phyloP scores from a whole-genome alignment of 1,140 invertebrate species.

The Drosophila trapezifrons region DNA sequence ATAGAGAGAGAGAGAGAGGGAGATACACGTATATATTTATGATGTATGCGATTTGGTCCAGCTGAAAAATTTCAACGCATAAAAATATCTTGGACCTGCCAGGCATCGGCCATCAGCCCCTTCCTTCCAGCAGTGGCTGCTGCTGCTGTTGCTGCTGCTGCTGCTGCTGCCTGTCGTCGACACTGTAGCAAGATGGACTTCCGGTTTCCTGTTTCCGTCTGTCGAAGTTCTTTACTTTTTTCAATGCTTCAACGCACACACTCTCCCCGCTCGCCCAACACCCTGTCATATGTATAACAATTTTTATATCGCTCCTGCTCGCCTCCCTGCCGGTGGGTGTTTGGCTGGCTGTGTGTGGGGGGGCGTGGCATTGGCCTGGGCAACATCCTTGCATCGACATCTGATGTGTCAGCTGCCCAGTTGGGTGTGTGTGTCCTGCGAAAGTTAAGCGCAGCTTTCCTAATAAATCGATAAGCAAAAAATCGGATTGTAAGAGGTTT shows the following conservation, averaged over 20 bases:
- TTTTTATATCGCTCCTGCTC: constrained; percentile 73
- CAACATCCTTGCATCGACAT: constrained; percentile 63
- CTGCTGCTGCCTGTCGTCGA: constrained; percentile 70
- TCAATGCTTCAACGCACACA: constrained; percentile 71
- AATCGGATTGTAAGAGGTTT: constrained; percentile 8
- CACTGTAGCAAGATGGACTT: constrained; percentile 84
- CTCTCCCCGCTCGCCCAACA: constrained; percentile 26
- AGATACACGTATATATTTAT: constrained; percentile 34
- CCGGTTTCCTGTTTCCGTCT: constrained; percentile 84
- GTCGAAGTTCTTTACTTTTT: constrained; percentile 84
- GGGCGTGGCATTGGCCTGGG: constrained; percentile 60
- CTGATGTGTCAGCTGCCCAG: constrained; percentile 70
- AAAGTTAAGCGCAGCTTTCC: constrained; percentile 66
- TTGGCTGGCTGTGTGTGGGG: constrained; percentile 31
- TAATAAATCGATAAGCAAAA: constrained; percentile 73
- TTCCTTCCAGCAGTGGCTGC: neutral
- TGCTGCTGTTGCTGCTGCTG: constrained; percentile 4
- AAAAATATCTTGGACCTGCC: constrained; percentile 78
- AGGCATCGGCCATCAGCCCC: neutral
- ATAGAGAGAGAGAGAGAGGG: neutral
- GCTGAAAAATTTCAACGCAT: constrained; percentile 82
- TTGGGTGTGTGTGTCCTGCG: constrained; percentile 50
- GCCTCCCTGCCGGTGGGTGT: constrained; percentile 30
- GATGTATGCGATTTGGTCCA: constrained; percentile 78
- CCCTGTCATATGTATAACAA: constrained; percentile 65